Conservation (phyloP, 2,888 invertebrate genomes). For the Abrostola triplasia region DNA sequence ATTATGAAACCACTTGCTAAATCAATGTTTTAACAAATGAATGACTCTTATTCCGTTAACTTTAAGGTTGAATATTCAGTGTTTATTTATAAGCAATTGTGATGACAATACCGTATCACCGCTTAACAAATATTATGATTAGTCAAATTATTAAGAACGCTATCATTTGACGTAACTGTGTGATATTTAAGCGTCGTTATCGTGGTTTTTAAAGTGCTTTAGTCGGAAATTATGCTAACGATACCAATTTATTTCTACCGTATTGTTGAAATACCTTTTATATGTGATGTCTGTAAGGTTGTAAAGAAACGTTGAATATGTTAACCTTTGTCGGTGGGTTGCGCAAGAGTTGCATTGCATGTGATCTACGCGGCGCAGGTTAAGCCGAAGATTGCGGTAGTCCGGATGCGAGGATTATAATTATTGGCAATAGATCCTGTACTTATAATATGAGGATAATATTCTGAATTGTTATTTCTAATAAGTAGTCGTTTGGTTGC, state of each 20-base stretch:
- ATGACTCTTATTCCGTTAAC: conserved; percentile 29
- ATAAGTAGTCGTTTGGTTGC: too few relatives aligned
- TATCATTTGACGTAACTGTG: conserved; percentile 44
- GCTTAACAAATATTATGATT: conserved; percentile 44
- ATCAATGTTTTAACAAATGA: conserved; percentile 13
- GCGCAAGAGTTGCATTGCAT: conserved; percentile 22
- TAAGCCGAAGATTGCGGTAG: neutral
- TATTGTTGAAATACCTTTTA: conserved; percentile 31
- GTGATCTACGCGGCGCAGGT: neutral
- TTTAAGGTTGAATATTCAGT: conserved; percentile 43
- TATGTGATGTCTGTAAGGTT: conserved; percentile 12
- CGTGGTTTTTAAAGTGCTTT: conserved; percentile 35
- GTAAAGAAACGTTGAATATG: conserved; percentile 33
- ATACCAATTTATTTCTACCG: conserved; percentile 26
- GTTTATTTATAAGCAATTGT: conserved; percentile 6
- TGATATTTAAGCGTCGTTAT: conserved; percentile 22
- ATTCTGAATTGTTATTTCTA: too few relatives aligned
- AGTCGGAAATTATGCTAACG: conserved; percentile 38
- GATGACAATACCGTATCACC: conserved; percentile 34
- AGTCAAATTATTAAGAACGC: conserved; percentile 43
- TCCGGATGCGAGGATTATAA: neutral
- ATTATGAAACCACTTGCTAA: conserved; percentile 65
- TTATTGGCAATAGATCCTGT: conserved; percentile 4
- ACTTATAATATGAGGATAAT: neutral
- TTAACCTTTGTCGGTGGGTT: conserved; percentile 26